Conservation (phyloP, 1,140 invertebrate genomes). For the Euura saliciscinereae region DNA sequence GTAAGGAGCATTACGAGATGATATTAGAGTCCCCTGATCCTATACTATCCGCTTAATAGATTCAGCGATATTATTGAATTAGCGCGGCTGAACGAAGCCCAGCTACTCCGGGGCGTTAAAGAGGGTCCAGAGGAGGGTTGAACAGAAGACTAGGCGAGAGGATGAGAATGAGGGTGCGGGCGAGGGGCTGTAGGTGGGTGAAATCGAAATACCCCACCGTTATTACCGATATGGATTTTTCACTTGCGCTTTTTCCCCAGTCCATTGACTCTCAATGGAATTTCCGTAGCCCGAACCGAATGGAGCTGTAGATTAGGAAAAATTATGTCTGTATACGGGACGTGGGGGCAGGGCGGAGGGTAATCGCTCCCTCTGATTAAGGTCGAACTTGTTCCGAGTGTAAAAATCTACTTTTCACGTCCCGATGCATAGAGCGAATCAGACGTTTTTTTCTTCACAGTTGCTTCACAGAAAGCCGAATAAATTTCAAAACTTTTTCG, state of each 20-base stretch:
- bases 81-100: constrained; percentile 38
- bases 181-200: neutral
- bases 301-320: constrained; percentile 22
- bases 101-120: constrained; percentile 28
- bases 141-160: neutral
- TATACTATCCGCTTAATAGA: constrained; percentile 48
- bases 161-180: neutral
- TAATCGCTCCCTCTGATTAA: neutral
- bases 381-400: constrained; percentile 1
- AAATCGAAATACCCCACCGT: constrained; percentile 19
- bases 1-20: constrained; percentile 28
- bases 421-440: neutral
- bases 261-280: constrained; percentile 10
- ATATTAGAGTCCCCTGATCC: constrained; percentile 33
- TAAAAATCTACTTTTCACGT: neutral
- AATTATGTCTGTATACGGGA: neutral
- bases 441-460: neutral
- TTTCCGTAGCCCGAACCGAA: constrained; percentile 11
- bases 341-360: neutral
- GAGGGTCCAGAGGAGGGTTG: neutral
- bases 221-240: constrained; percentile 22
- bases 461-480: neutral
- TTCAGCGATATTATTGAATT: constrained; percentile 52
- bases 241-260: constrained; percentile 10
- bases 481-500: neutral